Evolutionary conservation across 2,888 invertebrate species (phyloP), one percentile per base, ranked within the genome.

Genomic region (Busseola fusca): DNA sequence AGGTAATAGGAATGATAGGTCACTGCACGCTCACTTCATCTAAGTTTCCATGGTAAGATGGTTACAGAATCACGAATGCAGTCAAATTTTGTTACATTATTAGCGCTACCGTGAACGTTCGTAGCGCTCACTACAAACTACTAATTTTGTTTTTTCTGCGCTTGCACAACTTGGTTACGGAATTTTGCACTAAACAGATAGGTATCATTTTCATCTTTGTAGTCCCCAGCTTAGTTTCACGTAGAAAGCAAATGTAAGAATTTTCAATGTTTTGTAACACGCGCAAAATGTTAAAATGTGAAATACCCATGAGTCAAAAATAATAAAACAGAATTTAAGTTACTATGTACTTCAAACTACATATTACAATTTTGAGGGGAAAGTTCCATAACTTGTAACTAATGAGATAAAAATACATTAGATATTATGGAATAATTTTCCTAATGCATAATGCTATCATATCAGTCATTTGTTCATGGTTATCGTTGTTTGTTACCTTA

Each of bases 401-500:
- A 54, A 34, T 45, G 12, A 68, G 59, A 75, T 72, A 69, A 62
- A 54, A 74, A 21, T 42, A 70, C 14, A 30, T 37, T 54, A 37
- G 10, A 1, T 40, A 60, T 58, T 72, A 75, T 72, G 84, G 84
- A 80, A 81, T 81, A 82, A 77, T 85, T 84, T 80, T 72, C 64
- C 57, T 76, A 78, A 57, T 69, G 67, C 65, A 78, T 71, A 71
- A 78, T 74, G 54, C 58, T n/a, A n/a, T n/a, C n/a, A 14, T 70
- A 68, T 65, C 68, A 69, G 40, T 59, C 56, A 72, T 66, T 79
- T 74, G 64, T 84, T 76, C 48, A 50, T 50, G 57, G 68, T 76
- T 78, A 86, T 87, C 84, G 71, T 79, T 84, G 65, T 80, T 82
- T 82, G 81, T 81, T 81, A 82, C 85, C 87, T 86, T 86, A 87